Percentiles rank a stretch among this genome's conserved stretches.
These are phyloP conservation scores for Aphelinus certus DNA, from an alignment of 1,140 invertebrate species.

Conservation along the genomic window DNA sequence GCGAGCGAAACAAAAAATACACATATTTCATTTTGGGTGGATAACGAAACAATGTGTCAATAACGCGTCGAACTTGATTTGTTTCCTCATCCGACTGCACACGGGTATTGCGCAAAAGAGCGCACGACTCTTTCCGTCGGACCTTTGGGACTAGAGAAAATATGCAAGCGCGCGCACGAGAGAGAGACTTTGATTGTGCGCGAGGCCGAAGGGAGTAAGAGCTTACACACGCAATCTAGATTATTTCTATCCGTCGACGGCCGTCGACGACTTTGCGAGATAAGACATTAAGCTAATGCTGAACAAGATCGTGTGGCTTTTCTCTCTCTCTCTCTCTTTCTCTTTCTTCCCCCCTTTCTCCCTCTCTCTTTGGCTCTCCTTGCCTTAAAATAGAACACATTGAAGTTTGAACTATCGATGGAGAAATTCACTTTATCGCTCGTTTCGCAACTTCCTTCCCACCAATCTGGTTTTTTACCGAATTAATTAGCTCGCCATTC, in stretches of 20 bases:
- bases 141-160: no score
- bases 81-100: neutral
- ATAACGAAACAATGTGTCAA: no score
- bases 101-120: neutral
- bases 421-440: neutral
- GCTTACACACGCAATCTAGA: conserved; percentile 19
- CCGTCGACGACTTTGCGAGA: conserved; percentile 1
- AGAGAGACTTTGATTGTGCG: conserved; percentile 27
- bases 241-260: conserved; percentile 16
- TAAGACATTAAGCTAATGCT: conserved; percentile 7
- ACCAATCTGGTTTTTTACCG: no score
- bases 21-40: no score
- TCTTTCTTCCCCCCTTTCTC: no score
- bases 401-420: neutral
- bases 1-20: no score
- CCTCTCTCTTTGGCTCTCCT: no score
- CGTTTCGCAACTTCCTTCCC: neutral
- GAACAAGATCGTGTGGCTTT: neutral
- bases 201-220: neutral
- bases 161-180: neutral
- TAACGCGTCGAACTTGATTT: no score
- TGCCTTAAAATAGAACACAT: conserved; percentile 4
- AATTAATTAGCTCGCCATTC: no score
- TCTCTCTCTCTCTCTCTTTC: neutral
- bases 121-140: no score